phyloP scores from a whole-genome alignment of 1,140 invertebrate species.

The Lineus longissimus region DNA sequence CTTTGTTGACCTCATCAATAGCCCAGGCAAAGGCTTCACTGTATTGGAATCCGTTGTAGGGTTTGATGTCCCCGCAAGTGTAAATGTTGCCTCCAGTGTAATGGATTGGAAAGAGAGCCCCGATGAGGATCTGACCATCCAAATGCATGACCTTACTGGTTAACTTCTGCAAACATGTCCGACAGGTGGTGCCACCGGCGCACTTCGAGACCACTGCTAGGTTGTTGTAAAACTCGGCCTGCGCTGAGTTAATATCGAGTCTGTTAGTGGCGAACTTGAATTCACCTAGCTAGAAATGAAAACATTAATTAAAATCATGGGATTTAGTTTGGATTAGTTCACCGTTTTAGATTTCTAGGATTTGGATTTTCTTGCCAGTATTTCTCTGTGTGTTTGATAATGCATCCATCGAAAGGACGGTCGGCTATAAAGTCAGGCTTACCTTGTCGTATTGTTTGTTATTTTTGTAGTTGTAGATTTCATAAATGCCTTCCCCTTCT shows the following conservation, averaged over 20 bases:
- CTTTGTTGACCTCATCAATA: constrained; percentile 37
- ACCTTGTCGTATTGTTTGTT: constrained; percentile 10
- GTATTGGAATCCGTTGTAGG: constrained; percentile 38
- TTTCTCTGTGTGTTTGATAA: neutral
- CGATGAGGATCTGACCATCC: constrained; percentile 39
- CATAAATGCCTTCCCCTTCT: constrained; percentile 24
- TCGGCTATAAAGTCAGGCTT: constrained; percentile 16
- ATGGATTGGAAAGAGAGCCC: constrained; percentile 44
- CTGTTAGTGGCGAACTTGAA: constrained; percentile 22
- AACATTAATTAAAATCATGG: no score
- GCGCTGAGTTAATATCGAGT: constrained; percentile 6
- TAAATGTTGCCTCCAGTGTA: constrained; percentile 29
- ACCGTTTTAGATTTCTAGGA: neutral
- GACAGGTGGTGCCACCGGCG: constrained; percentile 25
- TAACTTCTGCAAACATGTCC: constrained; percentile 39
- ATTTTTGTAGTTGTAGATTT: constrained; percentile 35
- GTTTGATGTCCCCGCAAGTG: constrained; percentile 29
- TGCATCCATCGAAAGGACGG: neutral
- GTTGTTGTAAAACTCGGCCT: no score
- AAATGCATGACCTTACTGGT: constrained; percentile 34
- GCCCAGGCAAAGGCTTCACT: constrained; percentile 45
- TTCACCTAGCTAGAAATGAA: constrained; percentile 28
- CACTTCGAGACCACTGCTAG: constrained; percentile 21
- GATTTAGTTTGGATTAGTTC: no score
- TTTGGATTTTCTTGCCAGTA: neutral